A percentile compares a stretch with the other conserved stretches of the same genome.
Evolutionary conservation across 2,113 vertebrate species (phyloP).

Genomic region (Notechis scutatus): DNA sequence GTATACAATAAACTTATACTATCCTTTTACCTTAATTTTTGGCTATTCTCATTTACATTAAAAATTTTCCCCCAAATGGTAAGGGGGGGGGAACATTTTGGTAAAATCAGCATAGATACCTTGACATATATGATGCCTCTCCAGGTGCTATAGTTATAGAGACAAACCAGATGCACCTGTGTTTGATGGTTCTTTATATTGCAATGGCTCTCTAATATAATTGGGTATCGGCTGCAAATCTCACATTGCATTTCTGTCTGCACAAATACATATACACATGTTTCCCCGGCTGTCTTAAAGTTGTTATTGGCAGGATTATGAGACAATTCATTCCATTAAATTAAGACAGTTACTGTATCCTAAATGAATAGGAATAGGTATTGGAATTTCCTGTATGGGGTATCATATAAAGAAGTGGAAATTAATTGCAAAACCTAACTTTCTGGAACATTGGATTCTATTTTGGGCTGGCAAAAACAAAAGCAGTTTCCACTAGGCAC

Average conservation of each 20-base stretch:
- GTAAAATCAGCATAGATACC: not conserved
- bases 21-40: not conserved
- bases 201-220: not conserved
- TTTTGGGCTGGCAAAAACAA: slow-evolving; percentile 20
- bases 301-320: not conserved
- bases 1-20: not conserved
- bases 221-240: not conserved
- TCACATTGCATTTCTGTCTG: not conserved
- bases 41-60: not conserved
- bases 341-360: slow-evolving; percentile 38
- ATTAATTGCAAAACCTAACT: slow-evolving; percentile 38
- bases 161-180: not conserved
- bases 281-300: slow-evolving; percentile 7
- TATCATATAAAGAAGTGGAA: slow-evolving; percentile 39
- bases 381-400: slow-evolving; percentile 51
- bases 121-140: not conserved
- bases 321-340: slow-evolving; percentile 19
- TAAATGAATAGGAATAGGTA: slow-evolving; percentile 8
- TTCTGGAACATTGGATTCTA: slow-evolving; percentile 22
- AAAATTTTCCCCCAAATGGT: not conserved
- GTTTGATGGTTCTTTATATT: not conserved
- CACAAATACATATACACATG: not conserved
- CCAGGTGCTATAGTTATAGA: not conserved
- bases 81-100: not conserved
- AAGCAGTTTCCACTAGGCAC: not conserved